phyloP scores from a whole-genome alignment of 1,140 invertebrate species.

The Orius insidiosus region DNA sequence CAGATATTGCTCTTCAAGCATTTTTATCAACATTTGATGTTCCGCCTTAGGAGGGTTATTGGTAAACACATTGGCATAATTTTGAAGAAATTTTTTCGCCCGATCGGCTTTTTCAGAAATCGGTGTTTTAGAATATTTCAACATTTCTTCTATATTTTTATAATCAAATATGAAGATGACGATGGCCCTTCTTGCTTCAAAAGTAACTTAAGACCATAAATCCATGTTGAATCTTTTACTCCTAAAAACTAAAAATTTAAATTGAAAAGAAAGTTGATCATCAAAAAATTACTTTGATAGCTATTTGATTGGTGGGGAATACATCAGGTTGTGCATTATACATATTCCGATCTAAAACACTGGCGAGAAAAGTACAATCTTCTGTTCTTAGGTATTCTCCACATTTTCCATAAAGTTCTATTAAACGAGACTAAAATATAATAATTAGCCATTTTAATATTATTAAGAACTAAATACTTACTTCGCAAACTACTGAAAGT shows the following conservation, averaged over 20 bases:
- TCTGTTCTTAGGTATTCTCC: slow-evolving; percentile 10
- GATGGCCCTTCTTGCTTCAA: neutral
- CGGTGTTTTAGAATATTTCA: slow-evolving; percentile 7
- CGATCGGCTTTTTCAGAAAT: slow-evolving; percentile 12
- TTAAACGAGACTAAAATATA: slow-evolving; percentile 6
- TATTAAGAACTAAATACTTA: neutral
- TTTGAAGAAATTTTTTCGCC: slow-evolving; percentile 12
- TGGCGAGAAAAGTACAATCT: neutral
- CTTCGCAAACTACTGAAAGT: slow-evolving; percentile 7
- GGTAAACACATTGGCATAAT: neutral
- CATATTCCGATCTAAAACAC: neutral
- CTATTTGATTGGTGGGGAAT: neutral
- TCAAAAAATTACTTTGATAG: slow-evolving; percentile 7
- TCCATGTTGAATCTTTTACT: slow-evolving; percentile 5
- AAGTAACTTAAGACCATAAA: slow-evolving; percentile 11
- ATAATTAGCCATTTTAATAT: too few species aligned
- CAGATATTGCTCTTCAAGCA: slow-evolving; percentile 9
- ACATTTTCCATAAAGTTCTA: slow-evolving; percentile 11
- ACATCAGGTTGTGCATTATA: slow-evolving; percentile 6
- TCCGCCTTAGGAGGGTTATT: slow-evolving; percentile 1
- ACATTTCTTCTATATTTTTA: slow-evolving; percentile 7
- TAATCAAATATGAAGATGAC: slow-evolving; percentile 8
- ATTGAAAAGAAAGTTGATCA: neutral
- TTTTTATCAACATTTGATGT: slow-evolving; percentile 1
- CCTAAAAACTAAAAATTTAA: slow-evolving; percentile 11